Base-by-base conservation (phyloP, 2,888 invertebrate genomes). In the Xylophagus ater region DNA sequence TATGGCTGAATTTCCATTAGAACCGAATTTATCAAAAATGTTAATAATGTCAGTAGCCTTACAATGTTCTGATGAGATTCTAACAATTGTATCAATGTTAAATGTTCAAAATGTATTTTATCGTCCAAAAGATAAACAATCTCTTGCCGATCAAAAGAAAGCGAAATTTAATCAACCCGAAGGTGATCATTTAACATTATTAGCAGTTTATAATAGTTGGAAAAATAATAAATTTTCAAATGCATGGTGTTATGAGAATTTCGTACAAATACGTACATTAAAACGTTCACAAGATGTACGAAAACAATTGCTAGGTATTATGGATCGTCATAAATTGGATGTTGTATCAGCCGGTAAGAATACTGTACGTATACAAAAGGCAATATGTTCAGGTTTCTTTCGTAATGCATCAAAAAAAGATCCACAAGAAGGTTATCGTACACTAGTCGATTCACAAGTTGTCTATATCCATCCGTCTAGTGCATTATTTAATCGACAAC, bases 151-250 rank as follows among this genome's bases (percentile, higher is more conserved):
- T 67, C 94, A 97, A 67, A 94, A 96, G 64, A 98, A 98, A 58
- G 96, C 97, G 0, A 97, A 97, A 67, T 99, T 98, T 62, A 97
- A 98, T 66, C 98, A 99, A 64, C 75, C 92, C 0, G 98, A 98
- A 62, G 98, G 98, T 1, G 98, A 99, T 64, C 98, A 98, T 66
- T 67, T 98, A 28, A 98, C 98, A 0, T 66, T 98, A 17, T 65
- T 98, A n/a, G 92, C 97, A 0, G 98, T 99, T 4, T 98, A 94
- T 61, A 98, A 98, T 60, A 93, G 96, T 34, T 99, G 98, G 98
- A 86, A 92, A 55, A 96, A 96, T 60, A 97, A 97, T 59, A 96
- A 97, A 66, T 97, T 97, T 64, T 93, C 93, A 0, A 93, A 92
- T 61, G 92, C 94, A 0, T 99, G 98, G 98, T 98, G 98, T 62